Percentiles rank a stretch among this genome's conserved stretches.
Conservation (phyloP, 2,888 invertebrate genomes). For the Ernsta delagoae region DNA sequence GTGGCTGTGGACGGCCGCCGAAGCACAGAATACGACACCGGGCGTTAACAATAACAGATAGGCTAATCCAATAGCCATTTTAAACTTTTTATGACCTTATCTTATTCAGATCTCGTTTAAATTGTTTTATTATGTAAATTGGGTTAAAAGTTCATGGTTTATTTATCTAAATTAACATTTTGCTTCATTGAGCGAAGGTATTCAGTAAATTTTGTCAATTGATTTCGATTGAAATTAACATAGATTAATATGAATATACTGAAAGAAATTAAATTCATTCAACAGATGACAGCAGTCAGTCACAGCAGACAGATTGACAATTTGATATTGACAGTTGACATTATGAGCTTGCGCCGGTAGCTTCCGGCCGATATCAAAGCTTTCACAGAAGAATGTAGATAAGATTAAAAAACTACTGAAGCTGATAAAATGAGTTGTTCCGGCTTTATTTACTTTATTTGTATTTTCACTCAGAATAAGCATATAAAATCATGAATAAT, state of each 20-base stretch:
- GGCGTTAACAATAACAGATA: slow-evolving; percentile 55
- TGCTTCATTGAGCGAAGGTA: slow-evolving; percentile 8
- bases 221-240: no score
- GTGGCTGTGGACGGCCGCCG: slow-evolving; percentile 84
- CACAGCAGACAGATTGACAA: no score
- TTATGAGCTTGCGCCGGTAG: no score
- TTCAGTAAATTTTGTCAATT: not conserved
- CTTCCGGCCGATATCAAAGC: not conserved
- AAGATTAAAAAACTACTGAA: not conserved
- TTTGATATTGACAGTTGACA: no score
- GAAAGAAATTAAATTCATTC: no score
- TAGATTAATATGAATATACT: no score
- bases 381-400: not conserved
- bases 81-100: slow-evolving; percentile 38
- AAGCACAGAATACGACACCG: slow-evolving; percentile 64
- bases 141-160: slow-evolving; percentile 51
- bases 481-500: no score
- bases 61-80: slow-evolving; percentile 52
- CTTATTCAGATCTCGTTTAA: slow-evolving; percentile 41
- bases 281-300: slow-evolving; percentile 31
- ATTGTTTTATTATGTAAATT: slow-evolving; percentile 57
- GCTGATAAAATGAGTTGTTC: no score
- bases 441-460: no score
- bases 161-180: slow-evolving; percentile 54
- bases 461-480: no score